A percentile compares a stretch with the other conserved stretches of the same genome.
Evolutionary conservation across 2,888 invertebrate species (phyloP).

Genomic region (Drosophila fulvimacula): DNA sequence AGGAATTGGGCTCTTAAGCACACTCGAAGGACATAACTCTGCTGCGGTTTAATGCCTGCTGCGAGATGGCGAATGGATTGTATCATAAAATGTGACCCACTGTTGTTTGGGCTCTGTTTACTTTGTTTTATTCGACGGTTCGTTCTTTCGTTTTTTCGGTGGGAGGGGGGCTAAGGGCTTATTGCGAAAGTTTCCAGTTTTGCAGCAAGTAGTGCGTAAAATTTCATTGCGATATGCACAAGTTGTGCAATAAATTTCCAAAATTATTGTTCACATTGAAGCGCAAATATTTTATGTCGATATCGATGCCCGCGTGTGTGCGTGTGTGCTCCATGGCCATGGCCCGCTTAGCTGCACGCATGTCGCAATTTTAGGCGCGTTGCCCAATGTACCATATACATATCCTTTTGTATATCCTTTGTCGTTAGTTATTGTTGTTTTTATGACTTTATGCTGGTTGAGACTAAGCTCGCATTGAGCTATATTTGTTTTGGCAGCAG

Average conservation of each 20-base stretch:
- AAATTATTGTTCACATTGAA: slow-evolving; percentile 73
- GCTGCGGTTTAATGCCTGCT: slow-evolving; percentile 59
- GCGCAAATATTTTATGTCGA: slow-evolving; percentile 58
- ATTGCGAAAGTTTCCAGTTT: slow-evolving; percentile 54
- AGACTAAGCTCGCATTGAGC: slow-evolving; percentile 41
- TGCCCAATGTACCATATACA: slow-evolving; percentile 43
- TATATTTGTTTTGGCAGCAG: slow-evolving; percentile 30
- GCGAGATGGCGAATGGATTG: slow-evolving; percentile 50
- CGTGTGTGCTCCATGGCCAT: slow-evolving; percentile 35
- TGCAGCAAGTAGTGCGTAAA: slow-evolving; percentile 77
- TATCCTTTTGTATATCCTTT: slow-evolving; percentile 26
- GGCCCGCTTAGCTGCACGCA: slow-evolving; percentile 53
- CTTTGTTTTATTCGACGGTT: slow-evolving; percentile 60
- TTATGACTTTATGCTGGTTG: slow-evolving; percentile 56
- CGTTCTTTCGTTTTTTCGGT: too few species aligned
- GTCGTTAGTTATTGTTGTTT: slow-evolving; percentile 49
- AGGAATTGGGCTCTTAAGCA: slow-evolving; percentile 7
- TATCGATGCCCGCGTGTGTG: slow-evolving; percentile 39
- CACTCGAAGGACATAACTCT: slow-evolving; percentile 53
- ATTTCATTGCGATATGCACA: slow-evolving; percentile 75
- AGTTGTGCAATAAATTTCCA: slow-evolving; percentile 71
- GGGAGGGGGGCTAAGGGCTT: slow-evolving; percentile 28
- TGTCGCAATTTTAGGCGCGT: slow-evolving; percentile 51
- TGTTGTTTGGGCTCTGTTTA: slow-evolving; percentile 43
- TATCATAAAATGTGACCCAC: slow-evolving; percentile 69